These are phyloP conservation scores for Amphilophus citrinellus DNA, from an alignment of 2,113 vertebrate genomes.

Conservation along the genomic window DNA sequence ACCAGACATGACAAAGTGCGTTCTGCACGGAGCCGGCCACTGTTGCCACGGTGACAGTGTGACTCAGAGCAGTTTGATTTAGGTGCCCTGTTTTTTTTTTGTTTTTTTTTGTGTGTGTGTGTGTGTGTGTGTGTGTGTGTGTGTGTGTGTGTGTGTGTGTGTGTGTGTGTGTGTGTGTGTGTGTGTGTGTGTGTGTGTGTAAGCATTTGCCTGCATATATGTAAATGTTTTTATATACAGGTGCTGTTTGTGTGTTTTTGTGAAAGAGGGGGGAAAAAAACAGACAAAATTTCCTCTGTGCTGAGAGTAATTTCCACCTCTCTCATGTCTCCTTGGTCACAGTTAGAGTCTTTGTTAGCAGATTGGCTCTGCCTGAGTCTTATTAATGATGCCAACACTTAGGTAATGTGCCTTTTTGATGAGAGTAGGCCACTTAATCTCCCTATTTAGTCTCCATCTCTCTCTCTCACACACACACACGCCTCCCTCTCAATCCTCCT, in stretches of 20 bases:
- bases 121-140: neutral
- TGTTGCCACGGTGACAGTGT: conserved; percentile 85
- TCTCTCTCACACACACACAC: conserved; percentile 33
- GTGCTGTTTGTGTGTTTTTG: neutral
- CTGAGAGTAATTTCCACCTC: conserved; percentile 50
- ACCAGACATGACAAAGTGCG: conserved; percentile 74
- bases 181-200: conserved; percentile 4
- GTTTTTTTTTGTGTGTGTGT: neutral
- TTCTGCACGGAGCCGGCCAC: conserved; percentile 77
- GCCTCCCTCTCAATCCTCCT: conserved; percentile 69
- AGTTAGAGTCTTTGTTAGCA: conserved; percentile 72
- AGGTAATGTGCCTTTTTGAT: conserved; percentile 78
- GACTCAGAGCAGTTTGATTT: conserved; percentile 82
- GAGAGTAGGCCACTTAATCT: conserved; percentile 76
- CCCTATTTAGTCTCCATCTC: conserved; percentile 68
- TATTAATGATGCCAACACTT: conserved; percentile 76
- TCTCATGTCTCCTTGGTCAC: conserved; percentile 54
- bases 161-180: neutral
- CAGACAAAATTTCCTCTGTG: conserved; percentile 14
- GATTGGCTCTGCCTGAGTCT: conserved; percentile 69
- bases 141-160: conserved; percentile 7
- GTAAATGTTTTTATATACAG: neutral
- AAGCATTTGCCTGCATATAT: conserved; percentile 13
- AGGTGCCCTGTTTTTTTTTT: conserved; percentile 51
- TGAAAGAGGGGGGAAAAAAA: neutral